Evolutionary conservation across 2,113 vertebrate genomes (phyloP).

Genomic region (Thermophis baileyi): DNA sequence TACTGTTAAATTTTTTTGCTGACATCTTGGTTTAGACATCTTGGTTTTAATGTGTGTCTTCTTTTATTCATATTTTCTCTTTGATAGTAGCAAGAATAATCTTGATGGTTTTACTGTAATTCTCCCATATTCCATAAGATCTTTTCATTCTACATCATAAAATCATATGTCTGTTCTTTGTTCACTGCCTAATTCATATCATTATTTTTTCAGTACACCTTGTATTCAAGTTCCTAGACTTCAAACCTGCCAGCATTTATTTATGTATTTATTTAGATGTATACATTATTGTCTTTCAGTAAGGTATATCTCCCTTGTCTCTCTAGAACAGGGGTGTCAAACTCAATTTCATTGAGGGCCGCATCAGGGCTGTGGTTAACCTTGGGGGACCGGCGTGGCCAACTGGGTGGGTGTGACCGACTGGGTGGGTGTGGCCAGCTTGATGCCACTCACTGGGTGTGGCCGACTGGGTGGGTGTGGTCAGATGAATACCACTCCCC

Average conservation of each 20-base stretch:
- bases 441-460: too few relatives aligned
- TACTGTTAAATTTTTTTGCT: neutral
- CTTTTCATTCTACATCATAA: neutral
- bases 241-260: neutral
- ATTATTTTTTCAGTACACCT: neutral
- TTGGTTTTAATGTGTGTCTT: too few relatives aligned
- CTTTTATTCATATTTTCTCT: neutral
- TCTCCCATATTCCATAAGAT: neutral
- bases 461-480: too few relatives aligned
- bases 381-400: too few relatives aligned
- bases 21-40: neutral
- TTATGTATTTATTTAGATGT: neutral
- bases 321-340: too few relatives aligned
- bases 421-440: too few relatives aligned
- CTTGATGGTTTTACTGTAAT: neutral
- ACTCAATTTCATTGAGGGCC: too few relatives aligned
- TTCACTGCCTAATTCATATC: neutral
- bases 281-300: neutral
- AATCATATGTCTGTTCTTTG: neutral
- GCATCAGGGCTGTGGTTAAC: too few relatives aligned
- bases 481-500: too few relatives aligned
- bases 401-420: too few relatives aligned
- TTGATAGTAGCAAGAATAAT: neutral
- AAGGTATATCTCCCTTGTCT: neutral
- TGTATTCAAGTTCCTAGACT: neutral